Base-by-base conservation (phyloP, 1,140 invertebrate species). In the Homarus americanus region DNA sequence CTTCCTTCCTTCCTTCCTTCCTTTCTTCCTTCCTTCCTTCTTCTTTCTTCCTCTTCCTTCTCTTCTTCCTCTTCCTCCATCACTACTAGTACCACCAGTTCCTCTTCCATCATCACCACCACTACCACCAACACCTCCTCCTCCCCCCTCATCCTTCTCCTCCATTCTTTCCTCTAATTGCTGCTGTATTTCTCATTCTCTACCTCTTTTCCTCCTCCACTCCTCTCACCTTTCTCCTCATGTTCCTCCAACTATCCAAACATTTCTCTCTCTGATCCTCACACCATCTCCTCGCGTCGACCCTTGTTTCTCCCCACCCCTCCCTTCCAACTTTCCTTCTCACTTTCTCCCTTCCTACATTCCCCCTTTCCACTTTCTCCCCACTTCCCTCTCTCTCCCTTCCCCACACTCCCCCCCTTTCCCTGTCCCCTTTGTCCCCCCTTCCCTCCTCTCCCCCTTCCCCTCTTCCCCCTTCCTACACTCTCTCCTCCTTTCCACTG, bases 1-100 rank as follows among this genome's bases (percentile, higher is more conserved):
- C 79, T 84, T 32, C 53, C 34, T 84, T 34, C 44, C 38, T 40
- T 36, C 82, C 66, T 73, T 12, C 44, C 36, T 38, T 87, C 58
- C 66, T 41, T 49, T 41, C 49, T 53, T 44, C 66, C 34, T 69
- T 63, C 76, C 49, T 44, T 49, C 76, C 53, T 58, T 63, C 58
- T 44, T 32, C 58, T 36, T 36, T n/a, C 12, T 73, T 41, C 40
- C 40, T 49, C 72, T 53, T 4, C 72, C 34, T 36, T 75, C 24
- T 75, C 72, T 75, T 12, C n/a, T 41, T 78, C 38, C 41, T 40
- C n/a, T 12, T 24, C 38, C 44, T 49, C n/a, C 40, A 24, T 40
- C 20, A 28, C 28, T 28, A 2, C 75, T 41, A 3, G 17, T 36
- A 15, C 34, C 34, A 15, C 32, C 4, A 1, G 17, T 41, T 78